These are phyloP conservation scores for Actinia equina DNA, from an alignment of 64 coral and sea anemone species.

Conservation along the genomic window DNA sequence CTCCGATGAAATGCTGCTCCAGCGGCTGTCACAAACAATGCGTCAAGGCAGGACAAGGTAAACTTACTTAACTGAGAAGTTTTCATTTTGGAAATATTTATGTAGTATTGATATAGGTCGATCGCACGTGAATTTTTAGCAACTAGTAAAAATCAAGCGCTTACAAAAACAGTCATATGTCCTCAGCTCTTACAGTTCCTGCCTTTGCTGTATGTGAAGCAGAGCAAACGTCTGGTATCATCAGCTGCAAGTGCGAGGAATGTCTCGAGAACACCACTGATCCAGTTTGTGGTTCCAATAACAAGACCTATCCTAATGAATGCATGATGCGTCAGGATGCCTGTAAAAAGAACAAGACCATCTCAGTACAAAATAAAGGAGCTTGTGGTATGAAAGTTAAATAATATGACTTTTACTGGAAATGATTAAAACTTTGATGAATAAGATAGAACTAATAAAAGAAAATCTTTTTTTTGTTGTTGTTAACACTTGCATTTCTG, in stretches of 20 bases:
- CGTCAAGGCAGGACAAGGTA: neutral
- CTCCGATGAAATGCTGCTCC: conserved; percentile 2
- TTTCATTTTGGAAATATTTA: too few species aligned
- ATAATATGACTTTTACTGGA: too few species aligned
- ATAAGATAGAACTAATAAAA: too few species aligned
- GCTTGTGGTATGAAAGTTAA: conserved; percentile 7
- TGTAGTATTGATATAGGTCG: too few species aligned
- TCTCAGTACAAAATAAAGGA: conserved; percentile 1
- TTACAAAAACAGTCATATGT: too few species aligned
- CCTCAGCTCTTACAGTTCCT: conserved; percentile 1
- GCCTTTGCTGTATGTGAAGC: neutral
- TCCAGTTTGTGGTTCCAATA: conserved; percentile 44
- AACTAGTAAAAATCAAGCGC: too few species aligned
- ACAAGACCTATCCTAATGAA: too few species aligned
- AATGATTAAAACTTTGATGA: too few species aligned
- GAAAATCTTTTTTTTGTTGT: too few species aligned
- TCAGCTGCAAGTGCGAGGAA: conserved; percentile 1
- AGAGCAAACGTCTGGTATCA: neutral
- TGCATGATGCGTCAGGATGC: conserved; percentile 23
- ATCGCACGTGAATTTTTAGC: too few species aligned
- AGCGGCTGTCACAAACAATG: conserved; percentile 5
- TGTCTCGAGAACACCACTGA: conserved; percentile 1
- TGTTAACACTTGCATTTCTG: too few species aligned
- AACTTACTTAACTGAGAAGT: too few species aligned
- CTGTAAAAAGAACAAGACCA: conserved; percentile 16